These are phyloP conservation scores for Hipparchia sbordonii DNA, from an alignment of 2,888 invertebrate species.

Conservation along the genomic window DNA sequence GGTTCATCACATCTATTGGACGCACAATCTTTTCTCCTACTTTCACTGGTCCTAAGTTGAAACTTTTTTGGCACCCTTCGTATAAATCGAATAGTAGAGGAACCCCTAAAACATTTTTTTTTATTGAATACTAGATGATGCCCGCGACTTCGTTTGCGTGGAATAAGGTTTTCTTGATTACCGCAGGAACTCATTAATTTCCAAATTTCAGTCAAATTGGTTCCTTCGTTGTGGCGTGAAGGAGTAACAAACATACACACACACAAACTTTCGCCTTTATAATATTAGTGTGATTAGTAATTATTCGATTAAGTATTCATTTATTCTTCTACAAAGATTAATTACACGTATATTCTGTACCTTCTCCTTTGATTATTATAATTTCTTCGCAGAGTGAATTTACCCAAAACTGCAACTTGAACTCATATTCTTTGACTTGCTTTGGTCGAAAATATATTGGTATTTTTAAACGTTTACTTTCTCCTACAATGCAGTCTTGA, in stretches of 20 bases:
- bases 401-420: slow-evolving; percentile 78
- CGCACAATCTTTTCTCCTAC: slow-evolving; percentile 78
- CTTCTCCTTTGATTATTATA: slow-evolving; percentile 82
- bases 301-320: neutral
- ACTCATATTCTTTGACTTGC: slow-evolving; percentile 74
- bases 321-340: neutral
- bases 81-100: slow-evolving; percentile 72
- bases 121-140: neutral
- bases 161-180: too few relatives aligned
- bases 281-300: too few relatives aligned
- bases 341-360: slow-evolving; percentile 47
- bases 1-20: slow-evolving; percentile 83
- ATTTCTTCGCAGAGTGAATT: slow-evolving; percentile 79
- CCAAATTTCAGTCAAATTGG: too few relatives aligned
- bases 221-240: too few relatives aligned
- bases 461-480: slow-evolving; percentile 69
- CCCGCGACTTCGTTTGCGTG: too few relatives aligned
- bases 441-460: slow-evolving; percentile 82
- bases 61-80: slow-evolving; percentile 76
- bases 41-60: slow-evolving; percentile 71
- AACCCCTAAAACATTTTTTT: slow-evolving; percentile 56
- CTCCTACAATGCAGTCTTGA: slow-evolving; percentile 62
- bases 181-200: too few relatives aligned
- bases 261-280: too few relatives aligned
- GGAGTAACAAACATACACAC: too few relatives aligned